A percentile compares a stretch with the other conserved stretches of the same genome.
These are phyloP conservation scores for Leuciscus idus DNA, from an alignment of 2,113 vertebrate genomes.

Conservation along the genomic window DNA sequence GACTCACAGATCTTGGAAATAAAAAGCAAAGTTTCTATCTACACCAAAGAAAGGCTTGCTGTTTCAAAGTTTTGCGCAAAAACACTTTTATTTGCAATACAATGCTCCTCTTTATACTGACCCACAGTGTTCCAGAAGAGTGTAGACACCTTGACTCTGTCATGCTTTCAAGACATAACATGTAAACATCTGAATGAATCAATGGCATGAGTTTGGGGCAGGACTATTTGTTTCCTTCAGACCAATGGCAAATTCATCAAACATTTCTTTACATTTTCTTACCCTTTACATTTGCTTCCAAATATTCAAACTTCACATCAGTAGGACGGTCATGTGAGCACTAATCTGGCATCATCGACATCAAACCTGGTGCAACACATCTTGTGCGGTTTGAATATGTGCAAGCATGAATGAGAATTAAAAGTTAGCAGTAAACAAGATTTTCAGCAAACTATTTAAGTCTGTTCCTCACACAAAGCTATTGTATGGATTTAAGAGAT, in stretches of 20 bases:
- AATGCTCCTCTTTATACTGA: background rate
- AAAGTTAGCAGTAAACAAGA: background rate
- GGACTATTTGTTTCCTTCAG: background rate
- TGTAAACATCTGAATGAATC: background rate
- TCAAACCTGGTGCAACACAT: background rate
- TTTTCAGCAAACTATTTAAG: background rate
- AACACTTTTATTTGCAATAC: background rate
- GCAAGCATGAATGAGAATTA: background rate
- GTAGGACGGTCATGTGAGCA: background rate
- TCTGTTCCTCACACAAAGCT: background rate
- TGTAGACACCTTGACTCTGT: background rate
- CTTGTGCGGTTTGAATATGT: background rate
- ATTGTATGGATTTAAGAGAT: background rate
- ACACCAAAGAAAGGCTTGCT: slow-evolving; percentile 2
- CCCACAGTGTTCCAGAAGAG: background rate
- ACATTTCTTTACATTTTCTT: background rate
- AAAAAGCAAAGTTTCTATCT: background rate
- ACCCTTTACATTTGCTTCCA: background rate
- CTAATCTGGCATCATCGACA: background rate
- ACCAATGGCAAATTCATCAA: background rate
- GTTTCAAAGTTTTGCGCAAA: slow-evolving; percentile 8
- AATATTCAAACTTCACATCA: background rate
- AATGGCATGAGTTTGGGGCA: background rate
- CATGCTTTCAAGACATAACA: background rate
- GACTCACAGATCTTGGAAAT: slow-evolving; percentile 35